A percentile compares a stretch with the other conserved stretches of the same genome.
phyloP scores from a whole-genome alignment of 2,113 vertebrate genomes.

The Psittacula cyanocephala region DNA sequence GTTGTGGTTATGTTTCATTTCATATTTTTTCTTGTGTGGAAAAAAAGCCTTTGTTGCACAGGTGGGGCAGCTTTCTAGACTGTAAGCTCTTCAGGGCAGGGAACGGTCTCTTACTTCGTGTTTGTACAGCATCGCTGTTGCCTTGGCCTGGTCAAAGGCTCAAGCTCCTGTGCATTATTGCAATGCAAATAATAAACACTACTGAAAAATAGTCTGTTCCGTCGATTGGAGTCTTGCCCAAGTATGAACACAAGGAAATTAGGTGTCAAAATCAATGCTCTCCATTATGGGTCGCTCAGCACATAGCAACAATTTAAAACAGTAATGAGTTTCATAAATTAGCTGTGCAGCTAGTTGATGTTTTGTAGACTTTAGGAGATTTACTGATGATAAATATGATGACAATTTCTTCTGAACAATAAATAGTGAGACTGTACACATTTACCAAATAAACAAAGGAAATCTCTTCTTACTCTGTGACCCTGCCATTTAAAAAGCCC shows the following conservation, averaged over 20 bases:
- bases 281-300: neutral
- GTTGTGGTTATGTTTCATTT: constrained; percentile 15
- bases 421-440: neutral
- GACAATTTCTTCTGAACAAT: constrained; percentile 19
- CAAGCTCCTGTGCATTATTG: neutral
- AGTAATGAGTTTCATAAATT: neutral
- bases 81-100: constrained; percentile 58
- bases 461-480: neutral
- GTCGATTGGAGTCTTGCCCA: neutral
- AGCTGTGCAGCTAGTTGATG: neutral
- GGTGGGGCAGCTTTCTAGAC: constrained; percentile 27
- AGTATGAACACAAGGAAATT: neutral
- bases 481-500: neutral
- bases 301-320: neutral
- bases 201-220: neutral
- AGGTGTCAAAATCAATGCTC: neutral
- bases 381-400: neutral
- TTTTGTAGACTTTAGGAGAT: neutral
- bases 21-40: neutral
- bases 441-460: constrained; percentile 28
- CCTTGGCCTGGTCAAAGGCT: neutral
- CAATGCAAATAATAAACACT: constrained; percentile 58
- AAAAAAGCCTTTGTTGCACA: neutral
- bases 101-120: fast-evolving
- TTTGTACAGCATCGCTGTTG: neutral